Percentiles rank a stretch among this genome's conserved stretches.
Evolutionary conservation across 1,140 invertebrate genomes (phyloP).

Genomic region (Hycleus phaleratus): DNA sequence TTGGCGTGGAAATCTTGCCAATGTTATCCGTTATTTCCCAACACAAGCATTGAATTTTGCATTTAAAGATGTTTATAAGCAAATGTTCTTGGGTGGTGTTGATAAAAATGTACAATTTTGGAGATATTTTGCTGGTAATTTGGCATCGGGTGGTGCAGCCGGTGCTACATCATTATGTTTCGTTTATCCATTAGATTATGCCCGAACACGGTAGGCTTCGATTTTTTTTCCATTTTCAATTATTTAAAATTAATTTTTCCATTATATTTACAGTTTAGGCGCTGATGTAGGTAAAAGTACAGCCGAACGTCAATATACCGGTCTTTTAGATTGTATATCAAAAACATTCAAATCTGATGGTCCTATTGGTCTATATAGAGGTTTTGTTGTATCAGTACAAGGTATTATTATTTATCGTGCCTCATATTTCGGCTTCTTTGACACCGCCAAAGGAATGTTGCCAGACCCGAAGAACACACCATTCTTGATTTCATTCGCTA

Average conservation of each 20-base stretch:
- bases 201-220: conserved; percentile 56
- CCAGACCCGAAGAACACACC: conserved; percentile 75
- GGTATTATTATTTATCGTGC: conserved; percentile 83
- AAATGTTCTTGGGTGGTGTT: conserved; percentile 72
- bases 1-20: conserved; percentile 93
- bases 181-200: conserved; percentile 93
- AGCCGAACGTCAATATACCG: conserved; percentile 70
- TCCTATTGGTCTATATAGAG: conserved; percentile 74
- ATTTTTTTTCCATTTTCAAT: too few relatives aligned
- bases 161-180: conserved; percentile 92
- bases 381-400: conserved; percentile 85
- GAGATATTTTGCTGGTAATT: conserved; percentile 77
- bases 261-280: conserved; percentile 52
- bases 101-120: conserved; percentile 87
- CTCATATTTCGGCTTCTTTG: conserved; percentile 89
- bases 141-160: conserved; percentile 89
- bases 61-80: conserved; percentile 88
- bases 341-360: conserved; percentile 84
- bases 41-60: conserved; percentile 95
- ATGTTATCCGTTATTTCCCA: conserved; percentile 89
- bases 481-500: conserved; percentile 68
- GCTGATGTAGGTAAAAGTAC: conserved; percentile 74
- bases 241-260: conserved; percentile 2
- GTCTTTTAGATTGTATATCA: conserved; percentile 71
- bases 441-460: conserved; percentile 83